A percentile compares a stretch with the other conserved stretches of the same genome.
Evolutionary conservation across 2,888 invertebrate species (phyloP).

Genomic region (Therioaphis trifolii): DNA sequence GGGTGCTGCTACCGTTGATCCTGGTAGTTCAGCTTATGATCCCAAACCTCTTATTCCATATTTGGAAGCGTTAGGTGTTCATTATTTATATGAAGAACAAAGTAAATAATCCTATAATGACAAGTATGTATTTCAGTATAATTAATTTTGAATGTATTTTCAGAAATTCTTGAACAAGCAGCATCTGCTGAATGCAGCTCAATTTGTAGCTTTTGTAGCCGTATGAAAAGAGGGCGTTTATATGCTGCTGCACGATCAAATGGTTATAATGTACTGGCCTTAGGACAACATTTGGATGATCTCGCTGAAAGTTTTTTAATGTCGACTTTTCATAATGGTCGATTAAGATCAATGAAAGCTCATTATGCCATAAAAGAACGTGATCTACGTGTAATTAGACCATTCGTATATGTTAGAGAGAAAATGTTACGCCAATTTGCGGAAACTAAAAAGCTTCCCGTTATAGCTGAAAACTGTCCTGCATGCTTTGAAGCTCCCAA

Average conservation of each 20-base stretch:
- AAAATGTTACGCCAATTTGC: conserved; percentile 80
- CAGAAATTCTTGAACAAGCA: conserved; percentile 72
- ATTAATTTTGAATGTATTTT: conserved; percentile 64
- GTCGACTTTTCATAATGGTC: conserved; percentile 84
- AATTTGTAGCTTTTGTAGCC: conserved; percentile 79
- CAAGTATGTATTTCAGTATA: background rate
- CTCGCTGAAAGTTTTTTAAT: conserved; percentile 85
- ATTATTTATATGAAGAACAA: conserved; percentile 81
- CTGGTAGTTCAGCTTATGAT: conserved; percentile 73
- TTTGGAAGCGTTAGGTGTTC: conserved; percentile 78
- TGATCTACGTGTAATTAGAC: conserved; percentile 84
- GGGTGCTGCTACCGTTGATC: conserved; percentile 79
- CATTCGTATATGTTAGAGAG: conserved; percentile 87
- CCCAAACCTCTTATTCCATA: conserved; percentile 79
- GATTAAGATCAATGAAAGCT: conserved; percentile 81
- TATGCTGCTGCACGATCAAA: conserved; percentile 81
- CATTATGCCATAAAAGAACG: conserved; percentile 85
- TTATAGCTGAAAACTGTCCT: conserved; percentile 76
- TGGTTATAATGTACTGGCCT: conserved; percentile 86
- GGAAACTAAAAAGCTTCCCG: conserved; percentile 79
- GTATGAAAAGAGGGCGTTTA: conserved; percentile 79
- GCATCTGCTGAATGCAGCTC: conserved; percentile 69
- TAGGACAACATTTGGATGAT: conserved; percentile 88
- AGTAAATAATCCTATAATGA: conserved; percentile 68
- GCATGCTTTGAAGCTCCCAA: conserved; percentile 71